Base-by-base conservation (phyloP, 2,888 invertebrate genomes). In the Agrotis exclamationis region DNA sequence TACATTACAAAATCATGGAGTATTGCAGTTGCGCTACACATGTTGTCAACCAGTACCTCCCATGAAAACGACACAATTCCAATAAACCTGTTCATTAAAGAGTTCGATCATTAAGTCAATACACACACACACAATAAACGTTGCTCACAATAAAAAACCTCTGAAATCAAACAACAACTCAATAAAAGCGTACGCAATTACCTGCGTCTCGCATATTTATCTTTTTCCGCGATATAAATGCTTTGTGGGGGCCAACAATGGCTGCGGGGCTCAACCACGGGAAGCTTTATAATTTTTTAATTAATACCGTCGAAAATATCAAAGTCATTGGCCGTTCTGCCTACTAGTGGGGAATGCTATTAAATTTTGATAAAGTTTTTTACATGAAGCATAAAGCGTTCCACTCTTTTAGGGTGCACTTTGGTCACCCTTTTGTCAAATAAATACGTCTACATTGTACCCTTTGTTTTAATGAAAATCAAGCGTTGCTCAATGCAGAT, bases 201-300 rank as follows among this genome's bases (percentile, higher is more conserved):
- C 95, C 94, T 93, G 92, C 89, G 89, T 91, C 94, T 92, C 92
- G 90, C 89, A 92, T 95, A 95, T 96, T 96, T 95, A 95, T 95
- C 95, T 95, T 95, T 94, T 95, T 92, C 90, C 90, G 88, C 91
- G 91, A 91, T 93, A 91, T 91, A 92, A 93, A 94, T 90, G 94
- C 93, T 94, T 94, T 93, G 94, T 94, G 91, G 88, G 86, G 87
- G 82, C 81, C 88, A 91, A 94, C 93, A 94, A 94, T 93, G 84
- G 91, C 91, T 85, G 87, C 84, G 83, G 89, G 87, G 80, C 70
- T 88, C 83, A 85, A 78, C 87, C 87, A 84, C 88, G 88, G 91
- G 94, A 94, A 95, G 96, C 96, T 95, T 94, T 95, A 96, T 95
- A 96, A 94, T 95, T 96, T 96, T 96, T 96, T 96, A 96, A 96